Conservation (phyloP, 2,888 invertebrate genomes). For the Acanthosoma haemorrhoidale region DNA sequence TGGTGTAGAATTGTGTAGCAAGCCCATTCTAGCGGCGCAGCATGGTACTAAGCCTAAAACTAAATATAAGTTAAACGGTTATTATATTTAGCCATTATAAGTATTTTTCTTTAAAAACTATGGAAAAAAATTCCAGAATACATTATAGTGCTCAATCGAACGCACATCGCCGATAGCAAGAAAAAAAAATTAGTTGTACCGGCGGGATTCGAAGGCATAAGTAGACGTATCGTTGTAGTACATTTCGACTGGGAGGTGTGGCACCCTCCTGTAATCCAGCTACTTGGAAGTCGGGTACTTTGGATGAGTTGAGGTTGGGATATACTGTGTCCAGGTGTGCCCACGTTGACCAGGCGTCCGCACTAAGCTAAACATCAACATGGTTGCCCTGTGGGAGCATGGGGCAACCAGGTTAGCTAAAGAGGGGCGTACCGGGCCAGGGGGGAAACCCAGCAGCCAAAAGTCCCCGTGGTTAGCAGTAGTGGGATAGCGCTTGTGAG, state of each 20-base stretch:
- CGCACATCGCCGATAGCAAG: too few species aligned
- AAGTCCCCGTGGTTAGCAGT: slow-evolving; percentile 98
- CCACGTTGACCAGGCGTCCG: slow-evolving; percentile 89
- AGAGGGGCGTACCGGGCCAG: slow-evolving; percentile 98
- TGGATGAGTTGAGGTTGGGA: slow-evolving; percentile 91
- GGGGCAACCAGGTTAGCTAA: slow-evolving; percentile 84
- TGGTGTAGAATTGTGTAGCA: too few species aligned
- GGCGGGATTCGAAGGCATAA: too few species aligned
- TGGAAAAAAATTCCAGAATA: too few species aligned
- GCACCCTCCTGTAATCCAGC: slow-evolving; percentile 98
- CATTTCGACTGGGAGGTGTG: slow-evolving; percentile 80
- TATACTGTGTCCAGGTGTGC: slow-evolving; percentile 56
- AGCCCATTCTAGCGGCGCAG: too few species aligned
- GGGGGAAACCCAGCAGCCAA: slow-evolving; percentile 99
- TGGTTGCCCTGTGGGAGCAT: slow-evolving; percentile 83
- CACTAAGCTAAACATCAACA: slow-evolving; percentile 97
- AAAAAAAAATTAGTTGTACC: too few species aligned
- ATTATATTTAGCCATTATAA: too few species aligned
- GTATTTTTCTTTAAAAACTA: too few species aligned
- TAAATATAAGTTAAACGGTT: too few species aligned
- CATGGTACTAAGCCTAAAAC: too few species aligned
- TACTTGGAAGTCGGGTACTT: slow-evolving; percentile 85
- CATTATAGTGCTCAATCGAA: too few species aligned
- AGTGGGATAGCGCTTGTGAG: slow-evolving; percentile 98
- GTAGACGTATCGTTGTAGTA: too few species aligned